phyloP scores from a whole-genome alignment of 2,888 invertebrate genomes.

The Cosmopolites sordidus region DNA sequence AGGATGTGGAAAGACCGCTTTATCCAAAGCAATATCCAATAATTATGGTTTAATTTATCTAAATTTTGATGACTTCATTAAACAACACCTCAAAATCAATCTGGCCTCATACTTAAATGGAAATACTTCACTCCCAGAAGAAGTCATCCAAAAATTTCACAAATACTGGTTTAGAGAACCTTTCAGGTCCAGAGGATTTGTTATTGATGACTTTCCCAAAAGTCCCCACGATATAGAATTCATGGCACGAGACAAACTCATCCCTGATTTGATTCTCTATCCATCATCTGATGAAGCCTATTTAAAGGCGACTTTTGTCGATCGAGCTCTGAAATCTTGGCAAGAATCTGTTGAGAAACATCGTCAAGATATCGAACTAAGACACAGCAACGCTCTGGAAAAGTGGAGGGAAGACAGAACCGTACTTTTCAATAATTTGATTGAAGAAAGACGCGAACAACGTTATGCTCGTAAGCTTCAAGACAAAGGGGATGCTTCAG shows the following conservation, averaged over 20 bases:
- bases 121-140: slow-evolving; percentile 49
- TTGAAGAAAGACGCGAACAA: slow-evolving; percentile 38
- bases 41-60: slow-evolving; percentile 55
- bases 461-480: slow-evolving; percentile 36
- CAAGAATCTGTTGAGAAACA: slow-evolving; percentile 47
- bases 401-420: slow-evolving; percentile 38
- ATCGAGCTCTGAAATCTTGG: slow-evolving; percentile 35
- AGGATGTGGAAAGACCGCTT: slow-evolving; percentile 54
- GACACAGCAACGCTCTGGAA: slow-evolving; percentile 27
- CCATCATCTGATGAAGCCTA: slow-evolving; percentile 43
- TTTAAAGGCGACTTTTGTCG: slow-evolving; percentile 34
- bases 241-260: slow-evolving; percentile 44
- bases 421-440: slow-evolving; percentile 35
- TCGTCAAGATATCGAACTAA: slow-evolving; percentile 28
- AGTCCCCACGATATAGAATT: slow-evolving; percentile 53
- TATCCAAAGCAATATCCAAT: slow-evolving; percentile 52
- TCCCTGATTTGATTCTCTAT: slow-evolving; percentile 59
- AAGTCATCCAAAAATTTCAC: slow-evolving; percentile 49
- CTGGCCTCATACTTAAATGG: slow-evolving; percentile 51
- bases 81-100: slow-evolving; percentile 23
- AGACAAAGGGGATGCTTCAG: slow-evolving; percentile 20
- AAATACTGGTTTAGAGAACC: slow-evolving; percentile 56
- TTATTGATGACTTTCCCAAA: slow-evolving; percentile 62
- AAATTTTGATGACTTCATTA: slow-evolving; percentile 47
- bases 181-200: slow-evolving; percentile 51